phyloP scores from a whole-genome alignment of 2,113 vertebrate genomes.

The Myotis brandtii region DNA sequence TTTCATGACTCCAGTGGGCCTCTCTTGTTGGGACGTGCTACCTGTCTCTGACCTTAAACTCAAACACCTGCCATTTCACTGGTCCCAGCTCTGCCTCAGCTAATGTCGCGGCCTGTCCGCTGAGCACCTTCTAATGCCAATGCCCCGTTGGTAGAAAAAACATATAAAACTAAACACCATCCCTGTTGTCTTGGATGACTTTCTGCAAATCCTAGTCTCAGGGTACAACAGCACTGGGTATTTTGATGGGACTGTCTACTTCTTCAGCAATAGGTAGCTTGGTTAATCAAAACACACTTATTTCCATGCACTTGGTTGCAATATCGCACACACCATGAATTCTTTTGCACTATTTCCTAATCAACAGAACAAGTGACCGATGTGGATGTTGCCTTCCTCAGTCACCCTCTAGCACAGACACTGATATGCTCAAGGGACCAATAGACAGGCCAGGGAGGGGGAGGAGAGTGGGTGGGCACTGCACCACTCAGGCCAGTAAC shows the following conservation, averaged over 20 bases:
- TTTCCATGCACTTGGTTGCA: not conserved
- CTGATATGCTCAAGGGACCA: not conserved
- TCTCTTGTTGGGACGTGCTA: not conserved
- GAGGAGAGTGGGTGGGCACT: rapidly evolving
- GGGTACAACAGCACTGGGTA: not conserved
- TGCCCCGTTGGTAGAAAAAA: not conserved
- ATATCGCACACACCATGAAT: rapidly evolving
- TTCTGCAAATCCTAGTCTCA: not conserved
- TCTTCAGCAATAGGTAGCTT: not conserved
- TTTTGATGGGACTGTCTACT: not conserved
- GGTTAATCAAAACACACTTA: not conserved
- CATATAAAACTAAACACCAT: rapidly evolving
- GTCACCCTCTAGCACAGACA: not conserved
- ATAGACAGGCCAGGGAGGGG: not conserved
- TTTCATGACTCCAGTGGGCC: not conserved
- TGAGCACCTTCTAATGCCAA: not conserved
- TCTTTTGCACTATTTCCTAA: not conserved
- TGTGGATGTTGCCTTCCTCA: not conserved
- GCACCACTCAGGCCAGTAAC: rapidly evolving
- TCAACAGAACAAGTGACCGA: not conserved
- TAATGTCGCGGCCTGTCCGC: not conserved
- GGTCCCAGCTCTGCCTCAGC: not conserved
- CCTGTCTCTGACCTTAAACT: not conserved
- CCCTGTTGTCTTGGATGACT: not conserved
- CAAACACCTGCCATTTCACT: not conserved